Evolutionary conservation across 2,113 vertebrate species (phyloP).

Genomic region (Sphaerodactylus townsendi): DNA sequence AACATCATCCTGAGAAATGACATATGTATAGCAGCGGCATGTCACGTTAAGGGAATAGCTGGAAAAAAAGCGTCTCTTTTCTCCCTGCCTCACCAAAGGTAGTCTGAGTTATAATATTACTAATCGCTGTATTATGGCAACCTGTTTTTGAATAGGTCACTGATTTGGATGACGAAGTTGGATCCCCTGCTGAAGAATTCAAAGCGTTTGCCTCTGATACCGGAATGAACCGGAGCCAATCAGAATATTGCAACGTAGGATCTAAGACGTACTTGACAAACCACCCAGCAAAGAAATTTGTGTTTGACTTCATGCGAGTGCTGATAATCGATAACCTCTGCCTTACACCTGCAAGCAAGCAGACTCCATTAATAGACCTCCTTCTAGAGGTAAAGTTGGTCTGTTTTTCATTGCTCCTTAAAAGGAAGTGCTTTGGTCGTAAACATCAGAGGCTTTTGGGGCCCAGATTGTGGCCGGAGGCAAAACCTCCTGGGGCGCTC

Average conservation of each 20-base stretch:
- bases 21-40: neutral
- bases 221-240: constrained; percentile 98
- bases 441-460: too few relatives aligned
- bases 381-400: constrained; percentile 87
- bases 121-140: neutral
- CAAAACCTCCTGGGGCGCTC: too few relatives aligned
- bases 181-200: constrained; percentile 96
- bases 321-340: constrained; percentile 98
- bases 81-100: neutral
- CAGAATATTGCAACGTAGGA: constrained; percentile 97
- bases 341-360: constrained; percentile 93
- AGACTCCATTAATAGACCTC: constrained; percentile 93
- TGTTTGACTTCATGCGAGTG: constrained; percentile 98
- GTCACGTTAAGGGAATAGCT: neutral
- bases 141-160: constrained; percentile 81
- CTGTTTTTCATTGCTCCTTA: neutral
- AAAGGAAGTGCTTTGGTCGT: neutral
- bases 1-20: neutral
- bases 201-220: constrained; percentile 92
- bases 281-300: constrained; percentile 97
- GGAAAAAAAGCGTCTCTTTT: too few relatives aligned
- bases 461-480: too few relatives aligned
- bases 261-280: constrained; percentile 97
- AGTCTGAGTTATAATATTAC: neutral
- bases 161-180: constrained; percentile 93